Base-by-base conservation (phyloP, 2,888 invertebrate species). In the Liopterus haemorrhoidalis region DNA sequence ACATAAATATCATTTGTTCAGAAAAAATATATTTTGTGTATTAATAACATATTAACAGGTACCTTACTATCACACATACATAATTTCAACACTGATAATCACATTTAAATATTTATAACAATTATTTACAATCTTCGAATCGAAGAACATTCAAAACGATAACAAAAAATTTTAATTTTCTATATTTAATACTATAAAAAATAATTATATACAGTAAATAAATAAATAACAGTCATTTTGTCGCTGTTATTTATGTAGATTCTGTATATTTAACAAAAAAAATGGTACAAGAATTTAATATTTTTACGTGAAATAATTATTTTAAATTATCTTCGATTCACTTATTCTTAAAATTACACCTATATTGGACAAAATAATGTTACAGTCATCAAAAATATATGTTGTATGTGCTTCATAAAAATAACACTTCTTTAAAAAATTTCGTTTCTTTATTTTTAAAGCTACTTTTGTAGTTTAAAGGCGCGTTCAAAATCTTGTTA, bases 331-430 rank as follows among this genome's bases (percentile, higher is more conserved):
- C n/a, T n/a, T n/a, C n/a, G n/a, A n/a, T n/a, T n/a, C n/a, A n/a
- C n/a, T n/a, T n/a, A n/a, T n/a, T n/a, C n/a, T n/a, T n/a, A n/a
- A n/a, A n/a, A n/a, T n/a, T n/a, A n/a, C n/a, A n/a, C n/a, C n/a
- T 41, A 6, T 22, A 6, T 41, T 41, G 41, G 41, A 41, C 46
- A 50, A 46, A 49, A 53, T 50, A 53, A 52, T 51, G 48, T 56
- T 51, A 51, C 51, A 56, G 49, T 56, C 57, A 58, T 60, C 58
- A 63, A 63, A 63, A 62, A 62, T 62, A 62, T 61, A 59, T 60
- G 48, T 58, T 58, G 58, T 61, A 60, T 57, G 60, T 61, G 59
- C 59, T 52, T 60, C 60, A 60, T 58, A 60, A 62, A 62, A 62
- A 62, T 61, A 62, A 58, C 60, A 48, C 53, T 54, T 50, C 38